Base-by-base conservation (phyloP, 2,113 vertebrate genomes). In the Tenebrosternarchus preto region DNA sequence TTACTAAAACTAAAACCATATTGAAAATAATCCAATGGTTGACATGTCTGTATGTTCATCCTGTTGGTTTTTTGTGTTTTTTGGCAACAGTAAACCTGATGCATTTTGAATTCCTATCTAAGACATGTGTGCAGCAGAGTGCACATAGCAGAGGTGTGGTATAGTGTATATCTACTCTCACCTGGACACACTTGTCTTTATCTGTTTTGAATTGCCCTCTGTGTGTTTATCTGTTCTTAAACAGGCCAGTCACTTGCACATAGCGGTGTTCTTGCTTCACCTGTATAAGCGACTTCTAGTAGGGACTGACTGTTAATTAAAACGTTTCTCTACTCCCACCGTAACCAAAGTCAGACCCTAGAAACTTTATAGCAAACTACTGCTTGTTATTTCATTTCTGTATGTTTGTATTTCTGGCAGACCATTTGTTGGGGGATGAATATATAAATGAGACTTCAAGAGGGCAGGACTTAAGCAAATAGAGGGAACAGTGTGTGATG, bases 291-390 rank as follows among this genome's bases (percentile, higher is more conserved):
- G 33, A 36, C 33, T 36, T 36, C 33, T 36, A 36, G 33, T 36
- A 6, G 3, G 33, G 33, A 6, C 33, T 36, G 43, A 50, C 43
- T 50, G 43, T 83, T 91, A 92, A 92, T 93, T 90, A 92, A 85
- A 91, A 86, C 86, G 80, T 77, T 86, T 76, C 83, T 80, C 82
- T 82, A 80, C 60, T 85, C 76, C 85, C 83, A 77, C 86, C 80
- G 64, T 5, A 91, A 88, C 91, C 91, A n/a, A n/a, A 64, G 89
- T 84, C 89, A 73, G 87, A 29, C 43, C 29, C 72, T 46, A 7
- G 53, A 57, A 60, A 63, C n/a, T 24, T 73, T 68, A 61, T 6
- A 11, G 61, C 60, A 27, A 67, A 74, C 29, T 20, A 46, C 63
- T 66, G 59, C 70, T 15, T 43, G 20, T 55, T 73, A 8, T 43